Conservation (phyloP, 1,140 invertebrate species). For the Melitaea cinxia region DNA sequence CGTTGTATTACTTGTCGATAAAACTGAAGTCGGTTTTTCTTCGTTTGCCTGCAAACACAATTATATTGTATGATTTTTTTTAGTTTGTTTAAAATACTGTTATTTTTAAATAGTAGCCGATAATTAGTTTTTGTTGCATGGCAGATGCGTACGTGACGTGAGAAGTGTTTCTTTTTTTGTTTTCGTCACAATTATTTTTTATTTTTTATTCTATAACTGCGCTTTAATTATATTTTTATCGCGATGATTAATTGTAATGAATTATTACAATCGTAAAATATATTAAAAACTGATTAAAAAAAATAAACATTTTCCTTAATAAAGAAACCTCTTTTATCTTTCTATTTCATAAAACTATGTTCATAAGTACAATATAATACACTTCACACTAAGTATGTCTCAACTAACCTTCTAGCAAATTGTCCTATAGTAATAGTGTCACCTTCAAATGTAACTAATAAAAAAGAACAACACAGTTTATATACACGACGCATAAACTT, state of each 20-base stretch:
- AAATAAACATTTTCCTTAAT: neutral
- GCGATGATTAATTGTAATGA: neutral
- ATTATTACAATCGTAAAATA: neutral
- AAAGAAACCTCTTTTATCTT: neutral
- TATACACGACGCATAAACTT: neutral
- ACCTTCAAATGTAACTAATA: slow-evolving; percentile 3
- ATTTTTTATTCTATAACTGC: neutral
- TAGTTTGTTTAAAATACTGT: neutral
- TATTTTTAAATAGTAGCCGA: neutral
- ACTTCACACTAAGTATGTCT: neutral
- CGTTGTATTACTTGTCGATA: too few relatives aligned
- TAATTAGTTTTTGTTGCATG: neutral
- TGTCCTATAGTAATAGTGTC: neutral
- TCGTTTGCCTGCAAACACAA: neutral
- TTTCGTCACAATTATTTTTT: neutral
- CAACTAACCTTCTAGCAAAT: neutral
- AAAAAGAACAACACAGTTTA: neutral
- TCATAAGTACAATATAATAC: neutral
- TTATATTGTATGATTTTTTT: too few relatives aligned
- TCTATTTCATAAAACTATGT: neutral
- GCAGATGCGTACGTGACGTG: neutral
- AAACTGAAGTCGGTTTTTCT: too few relatives aligned
- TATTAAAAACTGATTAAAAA: neutral
- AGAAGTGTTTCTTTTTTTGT: neutral
- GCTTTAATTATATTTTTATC: neutral